These are phyloP conservation scores for Leptobrachium leishanense DNA, from an alignment of 2,113 vertebrate species.

Conservation along the genomic window DNA sequence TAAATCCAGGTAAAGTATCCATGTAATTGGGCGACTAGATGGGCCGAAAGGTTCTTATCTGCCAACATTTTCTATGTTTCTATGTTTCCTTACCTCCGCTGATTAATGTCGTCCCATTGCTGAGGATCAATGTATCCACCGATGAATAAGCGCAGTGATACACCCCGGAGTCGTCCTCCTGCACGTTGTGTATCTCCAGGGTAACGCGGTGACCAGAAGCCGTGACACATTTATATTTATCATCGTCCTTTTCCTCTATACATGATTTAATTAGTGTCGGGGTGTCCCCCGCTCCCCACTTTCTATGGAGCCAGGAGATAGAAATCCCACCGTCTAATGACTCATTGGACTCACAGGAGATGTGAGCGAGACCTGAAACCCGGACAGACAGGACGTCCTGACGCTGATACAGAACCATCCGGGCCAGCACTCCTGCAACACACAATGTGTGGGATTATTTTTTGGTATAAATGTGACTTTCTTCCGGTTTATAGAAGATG, in stretches of 20 bases:
- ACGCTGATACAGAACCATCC: conserved; percentile 12
- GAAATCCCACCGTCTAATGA: neutral
- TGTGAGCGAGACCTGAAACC: neutral
- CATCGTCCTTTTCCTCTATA: neutral
- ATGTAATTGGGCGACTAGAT: too few relatives aligned
- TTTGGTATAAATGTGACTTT: too few relatives aligned
- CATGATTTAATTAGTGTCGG: neutral
- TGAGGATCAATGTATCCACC: neutral
- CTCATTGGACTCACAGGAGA: neutral
- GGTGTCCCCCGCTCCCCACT: neutral
- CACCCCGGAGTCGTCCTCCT: conserved; percentile 3
- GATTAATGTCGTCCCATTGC: conserved; percentile 8
- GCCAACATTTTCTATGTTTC: too few relatives aligned
- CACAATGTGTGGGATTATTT: too few relatives aligned
- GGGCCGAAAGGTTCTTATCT: too few relatives aligned
- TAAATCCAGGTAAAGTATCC: too few relatives aligned
- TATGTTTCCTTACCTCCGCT: conserved; percentile 26
- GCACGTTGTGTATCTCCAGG: conserved; percentile 16
- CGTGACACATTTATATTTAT: conserved; percentile 4
- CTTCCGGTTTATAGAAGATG: too few relatives aligned
- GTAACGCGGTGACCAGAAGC: neutral
- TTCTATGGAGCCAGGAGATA: neutral
- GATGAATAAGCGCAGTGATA: neutral
- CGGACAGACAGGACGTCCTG: neutral
- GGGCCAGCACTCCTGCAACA: neutral